Conservation (phyloP, 2,888 invertebrate genomes). For the Drosophila neutralis region DNA sequence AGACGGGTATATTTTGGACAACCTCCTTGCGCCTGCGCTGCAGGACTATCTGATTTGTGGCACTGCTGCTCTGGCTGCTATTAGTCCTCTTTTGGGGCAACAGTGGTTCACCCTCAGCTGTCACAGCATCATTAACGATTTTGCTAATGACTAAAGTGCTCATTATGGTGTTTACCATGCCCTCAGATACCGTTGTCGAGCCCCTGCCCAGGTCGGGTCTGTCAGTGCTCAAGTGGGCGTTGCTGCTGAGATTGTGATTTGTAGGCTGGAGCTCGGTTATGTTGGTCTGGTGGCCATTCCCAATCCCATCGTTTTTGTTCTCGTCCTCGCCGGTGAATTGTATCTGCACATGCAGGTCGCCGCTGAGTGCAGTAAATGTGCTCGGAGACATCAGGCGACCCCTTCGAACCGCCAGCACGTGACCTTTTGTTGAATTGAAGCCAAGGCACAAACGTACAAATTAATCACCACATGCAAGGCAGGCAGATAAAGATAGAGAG, state of each 20-base stretch:
- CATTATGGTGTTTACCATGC: conserved; percentile 78
- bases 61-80: conserved; percentile 12
- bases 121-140: conserved; percentile 78
- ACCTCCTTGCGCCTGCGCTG: conserved; percentile 80
- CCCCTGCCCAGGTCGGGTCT: conserved; percentile 4
- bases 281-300: conserved; percentile 15
- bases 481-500: conserved; percentile 59
- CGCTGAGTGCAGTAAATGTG: conserved; percentile 91
- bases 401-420: conserved; percentile 84
- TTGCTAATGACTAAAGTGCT: conserved; percentile 83
- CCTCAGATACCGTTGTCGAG: conserved; percentile 15
- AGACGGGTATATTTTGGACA: conserved; percentile 82
- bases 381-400: conserved; percentile 89
- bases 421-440: conserved; percentile 81
- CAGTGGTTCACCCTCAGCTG: conserved; percentile 35
- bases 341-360: conserved; percentile 91
- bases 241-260: conserved; percentile 42
- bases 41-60: conserved; percentile 47
- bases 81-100: conserved; percentile 19
- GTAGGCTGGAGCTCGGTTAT: conserved; percentile 27
- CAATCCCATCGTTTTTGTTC: conserved; percentile 20
- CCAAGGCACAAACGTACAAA: conserved; percentile 50
- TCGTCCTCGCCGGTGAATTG: conserved; percentile 81
- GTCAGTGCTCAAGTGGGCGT: conserved; percentile 62
- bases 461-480: conserved; percentile 63